phyloP scores from a whole-genome alignment of 2,113 vertebrate species.

The Pachycephala philippinensis region DNA sequence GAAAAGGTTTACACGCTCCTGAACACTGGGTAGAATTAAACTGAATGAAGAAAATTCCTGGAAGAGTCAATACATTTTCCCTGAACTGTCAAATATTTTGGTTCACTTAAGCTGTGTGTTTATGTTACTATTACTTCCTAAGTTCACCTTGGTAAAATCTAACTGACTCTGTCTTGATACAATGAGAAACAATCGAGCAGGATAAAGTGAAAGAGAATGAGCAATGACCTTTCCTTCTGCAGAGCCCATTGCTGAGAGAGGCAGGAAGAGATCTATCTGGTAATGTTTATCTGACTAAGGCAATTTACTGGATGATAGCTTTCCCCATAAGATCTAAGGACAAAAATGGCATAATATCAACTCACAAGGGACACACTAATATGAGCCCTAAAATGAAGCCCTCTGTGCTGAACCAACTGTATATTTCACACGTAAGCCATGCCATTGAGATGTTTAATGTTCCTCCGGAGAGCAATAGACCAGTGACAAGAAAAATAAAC shows the following conservation, averaged over 20 bases:
- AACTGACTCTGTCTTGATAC: neutral
- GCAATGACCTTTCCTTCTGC: constrained; percentile 41
- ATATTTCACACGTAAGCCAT: constrained; percentile 47
- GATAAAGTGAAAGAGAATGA: constrained; percentile 33
- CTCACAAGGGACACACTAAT: constrained; percentile 41
- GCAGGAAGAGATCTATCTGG: constrained; percentile 49
- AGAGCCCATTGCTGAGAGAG: constrained; percentile 33
- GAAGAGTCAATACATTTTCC: neutral
- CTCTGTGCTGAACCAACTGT: constrained; percentile 44
- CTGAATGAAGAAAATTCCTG: neutral
- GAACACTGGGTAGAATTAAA: neutral
- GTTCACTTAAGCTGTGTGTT: constrained; percentile 23
- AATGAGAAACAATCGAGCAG: constrained; percentile 15
- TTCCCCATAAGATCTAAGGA: constrained; percentile 57
- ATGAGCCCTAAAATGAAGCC: constrained; percentile 55
- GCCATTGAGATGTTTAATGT: constrained; percentile 54
- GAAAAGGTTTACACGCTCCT: neutral
- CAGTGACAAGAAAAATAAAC: constrained; percentile 69
- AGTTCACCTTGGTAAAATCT: constrained; percentile 48
- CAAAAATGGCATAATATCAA: constrained; percentile 59
- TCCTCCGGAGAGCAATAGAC: constrained; percentile 56
- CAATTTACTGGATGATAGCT: constrained; percentile 65
- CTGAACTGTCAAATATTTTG: neutral
- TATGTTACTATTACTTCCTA: neutral
- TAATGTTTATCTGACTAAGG: constrained; percentile 58